phyloP scores from a whole-genome alignment of 1,140 invertebrate species.

The Sminthurinus signatus region DNA sequence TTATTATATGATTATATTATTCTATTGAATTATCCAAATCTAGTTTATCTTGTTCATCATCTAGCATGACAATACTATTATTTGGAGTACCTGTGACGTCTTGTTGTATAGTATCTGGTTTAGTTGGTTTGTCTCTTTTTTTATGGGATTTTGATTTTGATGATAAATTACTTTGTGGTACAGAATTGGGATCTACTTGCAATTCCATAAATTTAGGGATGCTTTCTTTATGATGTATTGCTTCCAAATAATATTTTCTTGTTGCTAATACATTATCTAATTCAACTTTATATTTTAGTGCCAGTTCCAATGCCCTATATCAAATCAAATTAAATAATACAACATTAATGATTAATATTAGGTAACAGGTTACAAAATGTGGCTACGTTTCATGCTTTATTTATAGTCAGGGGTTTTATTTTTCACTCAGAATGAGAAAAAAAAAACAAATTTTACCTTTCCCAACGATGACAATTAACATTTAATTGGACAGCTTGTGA shows the following conservation, averaged over 20 bases:
- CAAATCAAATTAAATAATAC: too few relatives aligned
- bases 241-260: conserved; percentile 21
- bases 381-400: too few relatives aligned
- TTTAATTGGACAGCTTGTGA: conserved; percentile 72
- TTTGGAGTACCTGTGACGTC: too few relatives aligned
- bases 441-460: conserved; percentile 51
- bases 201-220: conserved; percentile 16
- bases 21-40: too few relatives aligned
- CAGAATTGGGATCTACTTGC: conserved; percentile 1
- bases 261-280: conserved; percentile 60
- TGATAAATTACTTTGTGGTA: background rate
- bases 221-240: conserved; percentile 18
- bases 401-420: too few relatives aligned
- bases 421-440: too few relatives aligned
- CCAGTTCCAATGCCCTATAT: conserved; percentile 71
- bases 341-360: too few relatives aligned
- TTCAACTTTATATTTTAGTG: conserved; percentile 68
- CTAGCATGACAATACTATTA: too few relatives aligned
- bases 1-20: too few relatives aligned
- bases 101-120: too few relatives aligned
- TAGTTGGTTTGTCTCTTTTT: conserved; percentile 5
- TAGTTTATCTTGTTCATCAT: conserved; percentile 9
- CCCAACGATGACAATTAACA: conserved; percentile 78
- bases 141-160: background rate
- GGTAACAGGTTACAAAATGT: too few relatives aligned